Evolutionary conservation across 2,888 invertebrate species (phyloP).

Genomic region (Oxystoma pomonae): DNA sequence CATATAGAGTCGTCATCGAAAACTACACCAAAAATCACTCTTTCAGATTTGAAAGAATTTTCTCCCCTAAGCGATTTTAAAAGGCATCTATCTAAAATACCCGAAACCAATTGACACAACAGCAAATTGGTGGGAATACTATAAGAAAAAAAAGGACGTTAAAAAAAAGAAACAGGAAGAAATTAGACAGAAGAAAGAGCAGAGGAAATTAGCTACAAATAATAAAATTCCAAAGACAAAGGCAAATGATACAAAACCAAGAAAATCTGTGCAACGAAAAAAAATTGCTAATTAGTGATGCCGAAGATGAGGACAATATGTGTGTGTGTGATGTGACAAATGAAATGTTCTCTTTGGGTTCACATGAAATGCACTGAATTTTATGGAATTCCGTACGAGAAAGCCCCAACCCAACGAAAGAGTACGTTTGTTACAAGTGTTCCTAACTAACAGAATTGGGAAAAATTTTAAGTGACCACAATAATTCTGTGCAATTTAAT

Average conservation of each 20-base stretch:
- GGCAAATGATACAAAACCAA: background rate
- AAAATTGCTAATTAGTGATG: conserved; percentile 3
- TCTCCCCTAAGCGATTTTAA: background rate
- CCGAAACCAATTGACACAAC: conserved; percentile 4
- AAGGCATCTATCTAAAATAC: background rate
- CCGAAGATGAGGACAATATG: no score
- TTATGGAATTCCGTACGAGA: background rate
- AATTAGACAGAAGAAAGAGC: no score
- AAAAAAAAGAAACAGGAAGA: no score
- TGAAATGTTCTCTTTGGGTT: background rate
- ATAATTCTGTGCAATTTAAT: background rate
- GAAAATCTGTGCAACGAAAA: background rate
- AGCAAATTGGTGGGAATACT: background rate
- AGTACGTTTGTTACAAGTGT: background rate
- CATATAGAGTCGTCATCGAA: background rate
- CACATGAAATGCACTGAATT: conserved; percentile 2
- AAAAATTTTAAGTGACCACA: no score
- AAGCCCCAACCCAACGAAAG: background rate
- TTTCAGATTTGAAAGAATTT: background rate
- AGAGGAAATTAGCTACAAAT: background rate
- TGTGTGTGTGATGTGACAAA: background rate
- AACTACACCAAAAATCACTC: background rate
- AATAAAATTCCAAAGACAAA: background rate
- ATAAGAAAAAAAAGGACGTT: background rate
- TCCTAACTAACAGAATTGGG: no score